Percentiles rank a stretch among this genome's conserved stretches.
phyloP scores from a whole-genome alignment of 2,888 invertebrate genomes.

The Rotaria sp. region DNA sequence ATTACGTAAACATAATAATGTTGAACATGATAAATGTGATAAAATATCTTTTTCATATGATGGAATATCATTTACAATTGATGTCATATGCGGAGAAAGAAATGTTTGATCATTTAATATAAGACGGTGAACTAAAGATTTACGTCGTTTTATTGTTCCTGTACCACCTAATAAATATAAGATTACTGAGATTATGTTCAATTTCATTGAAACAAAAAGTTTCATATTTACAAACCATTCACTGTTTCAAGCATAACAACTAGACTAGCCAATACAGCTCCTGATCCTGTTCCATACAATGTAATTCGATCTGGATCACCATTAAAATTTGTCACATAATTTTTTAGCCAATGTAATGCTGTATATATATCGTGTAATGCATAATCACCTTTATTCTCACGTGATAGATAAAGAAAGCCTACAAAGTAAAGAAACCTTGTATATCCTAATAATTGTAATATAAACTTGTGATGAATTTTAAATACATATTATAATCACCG shows the following conservation, averaged over 20 bases:
- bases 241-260: conserved; percentile 30
- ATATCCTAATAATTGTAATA: not conserved
- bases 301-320: conserved; percentile 25
- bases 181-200: too few species aligned
- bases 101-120: conserved; percentile 27
- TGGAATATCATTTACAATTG: not conserved
- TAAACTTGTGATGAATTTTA: not conserved
- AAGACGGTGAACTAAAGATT: not conserved
- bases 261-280: conserved; percentile 5
- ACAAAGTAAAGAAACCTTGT: not conserved
- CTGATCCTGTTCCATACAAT: conserved; percentile 12
- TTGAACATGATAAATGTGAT: not conserved
- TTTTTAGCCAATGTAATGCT: conserved; percentile 26
- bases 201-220: too few species aligned
- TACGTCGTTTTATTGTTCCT: conserved; percentile 14
- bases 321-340: conserved; percentile 8
- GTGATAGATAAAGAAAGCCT: conserved; percentile 8
- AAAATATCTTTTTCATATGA: not conserved
- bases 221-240: not conserved
- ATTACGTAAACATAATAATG: not conserved
- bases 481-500: not conserved
- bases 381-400: conserved; percentile 32
- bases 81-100: conserved; percentile 23
- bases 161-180: not conserved
- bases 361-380: conserved; percentile 19